Conservation (phyloP, 2,888 invertebrate genomes). For the Dermolepida albohirtum region DNA sequence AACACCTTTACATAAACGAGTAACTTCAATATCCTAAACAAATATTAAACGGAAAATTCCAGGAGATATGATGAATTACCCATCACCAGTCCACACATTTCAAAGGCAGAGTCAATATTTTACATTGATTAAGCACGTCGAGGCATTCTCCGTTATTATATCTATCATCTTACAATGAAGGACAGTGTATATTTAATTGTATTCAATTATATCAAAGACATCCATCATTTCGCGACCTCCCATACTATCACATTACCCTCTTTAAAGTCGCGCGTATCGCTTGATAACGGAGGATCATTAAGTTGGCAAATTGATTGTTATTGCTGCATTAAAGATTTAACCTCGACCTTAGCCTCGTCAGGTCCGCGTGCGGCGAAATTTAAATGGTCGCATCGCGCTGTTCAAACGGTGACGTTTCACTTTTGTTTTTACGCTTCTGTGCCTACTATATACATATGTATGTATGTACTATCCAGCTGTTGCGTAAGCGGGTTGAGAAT, state of each 20-base stretch:
- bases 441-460: neutral
- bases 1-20: too few species aligned
- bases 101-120: too few species aligned
- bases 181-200: too few species aligned
- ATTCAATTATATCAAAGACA: too few species aligned
- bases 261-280: neutral
- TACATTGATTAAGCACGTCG: too few species aligned
- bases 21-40: too few species aligned
- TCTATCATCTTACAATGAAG: too few species aligned
- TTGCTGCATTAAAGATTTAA: constrained; percentile 28
- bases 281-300: constrained; percentile 5
- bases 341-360: constrained; percentile 40
- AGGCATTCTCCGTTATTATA: too few species aligned
- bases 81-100: too few species aligned
- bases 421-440: constrained; percentile 2
- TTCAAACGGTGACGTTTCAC: constrained; percentile 20
- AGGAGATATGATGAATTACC: too few species aligned
- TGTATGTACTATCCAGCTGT: neutral
- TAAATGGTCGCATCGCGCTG: neutral
- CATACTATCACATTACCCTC: neutral
- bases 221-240: constrained; percentile 2
- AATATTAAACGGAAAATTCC: too few species aligned
- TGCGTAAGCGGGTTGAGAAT: constrained; percentile 7
- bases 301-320: constrained; percentile 28
- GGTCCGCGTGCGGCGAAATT: constrained; percentile 1